Evolutionary conservation across 2,113 vertebrate species (phyloP), one percentile per base, ranked within the genome.

Genomic region (Herpailurus yagouaroundi): DNA sequence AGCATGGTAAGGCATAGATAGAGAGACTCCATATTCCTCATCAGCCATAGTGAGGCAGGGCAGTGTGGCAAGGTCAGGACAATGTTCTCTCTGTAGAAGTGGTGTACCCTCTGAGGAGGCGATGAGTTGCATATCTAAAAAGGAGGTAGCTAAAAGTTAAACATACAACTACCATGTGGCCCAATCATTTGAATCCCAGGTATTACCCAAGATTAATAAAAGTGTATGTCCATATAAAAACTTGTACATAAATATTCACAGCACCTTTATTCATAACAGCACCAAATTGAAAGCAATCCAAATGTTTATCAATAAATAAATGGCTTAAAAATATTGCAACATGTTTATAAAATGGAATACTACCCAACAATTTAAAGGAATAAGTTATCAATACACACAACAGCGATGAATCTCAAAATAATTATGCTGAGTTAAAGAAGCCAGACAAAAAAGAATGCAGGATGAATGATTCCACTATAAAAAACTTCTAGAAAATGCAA

Each of bases 401-500:
- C 18, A 63, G 45, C 1, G 2, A 12, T 55, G 68, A 82, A 81
- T 87, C 55, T 81, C 48, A 90, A 82, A 92, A 95, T 95, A 69
- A 80, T 68, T 92, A 73, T 7, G 23, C 33, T 77, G 27, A 93
- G 19, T 87, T 76, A 81, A 71, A 55, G 63, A 71, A 96, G 15
- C 16, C 33, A 97, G 38, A 74, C 21, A 52, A 80, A 73, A 86
- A 85, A 16, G 45, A 91, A n/a, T 29, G 33, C 9, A 10, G n/a
- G 36, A 25, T 27, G 3, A 45, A 63, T 48, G 68, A 84, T 87
- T 97, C 33, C 33, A 76, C 52, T 96, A 60, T 63, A 27, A 84
- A 97, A 96, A 96, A n/a, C 5, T 31, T 45, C 48, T 79, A 63
- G 27, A 96, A 94, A 97, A 84, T 81, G 29, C 8, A 90, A 81